These are phyloP conservation scores for Malacosoma neustria DNA, from an alignment of 2,888 invertebrate species.

Conservation along the genomic window DNA sequence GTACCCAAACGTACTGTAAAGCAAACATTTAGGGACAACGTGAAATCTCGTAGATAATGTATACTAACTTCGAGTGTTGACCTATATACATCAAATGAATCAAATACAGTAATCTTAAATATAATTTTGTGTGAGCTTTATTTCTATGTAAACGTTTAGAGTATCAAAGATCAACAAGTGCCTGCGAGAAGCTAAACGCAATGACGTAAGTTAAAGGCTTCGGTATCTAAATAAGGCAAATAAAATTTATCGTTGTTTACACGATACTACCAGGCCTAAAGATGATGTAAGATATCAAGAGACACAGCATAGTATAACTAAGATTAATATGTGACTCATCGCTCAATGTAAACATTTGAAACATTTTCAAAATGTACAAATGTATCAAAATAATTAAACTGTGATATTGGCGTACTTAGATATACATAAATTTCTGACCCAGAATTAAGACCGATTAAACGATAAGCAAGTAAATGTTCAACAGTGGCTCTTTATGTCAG, in stretches of 20 bases:
- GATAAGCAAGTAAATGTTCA: no score
- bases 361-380: conserved; percentile 3
- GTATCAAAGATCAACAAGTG: no score
- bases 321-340: conserved; percentile 20
- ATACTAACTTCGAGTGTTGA: no score
- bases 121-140: no score
- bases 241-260: conserved; percentile 14
- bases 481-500: no score
- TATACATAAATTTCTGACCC: no score
- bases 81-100: no score
- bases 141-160: no score
- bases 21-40: conserved; percentile 1
- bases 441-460: no score
- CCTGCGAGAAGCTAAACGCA: no score
- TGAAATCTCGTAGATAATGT: background rate
- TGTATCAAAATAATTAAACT: background rate
- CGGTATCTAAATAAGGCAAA: conserved; percentile 7
- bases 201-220: no score
- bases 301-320: conserved; percentile 12
- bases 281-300: conserved; percentile 22
- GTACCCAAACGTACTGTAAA: background rate
- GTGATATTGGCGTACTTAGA: background rate
- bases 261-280: conserved; percentile 14
- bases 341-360: background rate
- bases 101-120: no score